Evolutionary conservation across 2,888 invertebrate genomes (phyloP).

Genomic region (Pristionchus exspectatus): DNA sequence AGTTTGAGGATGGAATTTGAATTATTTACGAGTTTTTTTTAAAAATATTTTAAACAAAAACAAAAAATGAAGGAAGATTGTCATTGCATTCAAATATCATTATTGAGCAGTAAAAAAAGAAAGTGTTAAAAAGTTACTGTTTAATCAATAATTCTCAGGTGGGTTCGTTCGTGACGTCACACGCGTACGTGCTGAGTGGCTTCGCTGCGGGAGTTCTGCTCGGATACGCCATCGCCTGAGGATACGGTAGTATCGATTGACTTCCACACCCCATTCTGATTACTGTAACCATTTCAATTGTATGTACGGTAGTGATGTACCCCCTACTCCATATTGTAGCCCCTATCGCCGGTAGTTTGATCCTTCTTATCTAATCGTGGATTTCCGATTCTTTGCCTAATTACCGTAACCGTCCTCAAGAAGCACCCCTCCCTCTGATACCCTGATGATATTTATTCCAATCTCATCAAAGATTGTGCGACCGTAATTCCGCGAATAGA

Average conservation of each 20-base stretch:
- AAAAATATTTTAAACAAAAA: too few species aligned
- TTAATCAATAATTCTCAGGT: slow-evolving; percentile 55
- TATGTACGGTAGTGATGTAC: not conserved
- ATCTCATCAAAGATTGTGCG: slow-evolving; percentile 14
- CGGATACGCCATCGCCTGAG: slow-evolving; percentile 68
- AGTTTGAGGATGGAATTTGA: too few species aligned
- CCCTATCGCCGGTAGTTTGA: too few species aligned
- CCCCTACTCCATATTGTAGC: not conserved
- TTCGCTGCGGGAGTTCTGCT: slow-evolving; percentile 68
- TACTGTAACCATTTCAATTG: not conserved
- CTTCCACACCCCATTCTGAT: not conserved
- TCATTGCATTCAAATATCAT: too few species aligned
- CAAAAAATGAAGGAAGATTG: too few species aligned
- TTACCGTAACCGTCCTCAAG: not conserved
- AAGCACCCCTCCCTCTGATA: not conserved
- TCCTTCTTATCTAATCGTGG: too few species aligned
- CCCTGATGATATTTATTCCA: slow-evolving; percentile 1
- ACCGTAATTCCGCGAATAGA: slow-evolving; percentile 30
- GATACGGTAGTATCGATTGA: not conserved
- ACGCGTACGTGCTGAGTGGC: slow-evolving; percentile 67
- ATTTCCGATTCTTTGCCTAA: too few species aligned
- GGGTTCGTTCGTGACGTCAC: slow-evolving; percentile 64
- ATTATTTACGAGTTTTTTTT: too few species aligned
- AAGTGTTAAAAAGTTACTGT: too few species aligned
- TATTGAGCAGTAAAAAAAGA: too few species aligned